Conservation (phyloP, 2,888 invertebrate species). For the Tubulanus polymorphus region DNA sequence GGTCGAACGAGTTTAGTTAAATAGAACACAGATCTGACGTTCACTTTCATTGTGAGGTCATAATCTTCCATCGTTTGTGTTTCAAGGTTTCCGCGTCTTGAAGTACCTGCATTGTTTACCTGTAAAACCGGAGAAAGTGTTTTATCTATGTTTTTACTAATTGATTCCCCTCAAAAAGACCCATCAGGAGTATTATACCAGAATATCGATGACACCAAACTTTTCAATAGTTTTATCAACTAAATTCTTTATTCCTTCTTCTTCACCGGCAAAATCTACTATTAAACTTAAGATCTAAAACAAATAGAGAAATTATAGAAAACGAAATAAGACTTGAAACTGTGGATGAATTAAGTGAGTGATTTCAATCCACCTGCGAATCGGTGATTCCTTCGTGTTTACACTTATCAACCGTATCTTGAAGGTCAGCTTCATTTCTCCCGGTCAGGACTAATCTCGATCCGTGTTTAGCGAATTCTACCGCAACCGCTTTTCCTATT, state of each 20-base stretch:
- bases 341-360: too few relatives aligned
- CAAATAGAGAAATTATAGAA: too few relatives aligned
- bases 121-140: constrained; percentile 7
- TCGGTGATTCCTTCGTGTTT: constrained; percentile 15
- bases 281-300: too few relatives aligned
- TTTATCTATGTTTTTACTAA: too few relatives aligned
- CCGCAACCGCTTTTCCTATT: constrained; percentile 34
- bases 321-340: background rate
- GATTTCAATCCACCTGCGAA: constrained; percentile 24
- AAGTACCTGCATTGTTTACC: constrained; percentile 32
- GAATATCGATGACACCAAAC: constrained; percentile 22
- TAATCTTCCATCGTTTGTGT: constrained; percentile 20
- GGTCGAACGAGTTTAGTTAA: constrained; percentile 26
- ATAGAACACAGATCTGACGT: constrained; percentile 24
- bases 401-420: constrained; percentile 25
- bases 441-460: constrained; percentile 30
- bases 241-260: constrained; percentile 13
- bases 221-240: constrained; percentile 17
- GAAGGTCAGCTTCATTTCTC: constrained; percentile 25
- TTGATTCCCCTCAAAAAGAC: too few relatives aligned
- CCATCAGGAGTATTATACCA: too few relatives aligned
- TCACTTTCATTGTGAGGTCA: constrained; percentile 26
- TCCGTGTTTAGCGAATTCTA: constrained; percentile 31
- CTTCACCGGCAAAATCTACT: constrained; percentile 20
- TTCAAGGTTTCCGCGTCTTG: constrained; percentile 9